Conservation (phyloP, 2,113 vertebrate species). For the Trichechus manatus region DNA sequence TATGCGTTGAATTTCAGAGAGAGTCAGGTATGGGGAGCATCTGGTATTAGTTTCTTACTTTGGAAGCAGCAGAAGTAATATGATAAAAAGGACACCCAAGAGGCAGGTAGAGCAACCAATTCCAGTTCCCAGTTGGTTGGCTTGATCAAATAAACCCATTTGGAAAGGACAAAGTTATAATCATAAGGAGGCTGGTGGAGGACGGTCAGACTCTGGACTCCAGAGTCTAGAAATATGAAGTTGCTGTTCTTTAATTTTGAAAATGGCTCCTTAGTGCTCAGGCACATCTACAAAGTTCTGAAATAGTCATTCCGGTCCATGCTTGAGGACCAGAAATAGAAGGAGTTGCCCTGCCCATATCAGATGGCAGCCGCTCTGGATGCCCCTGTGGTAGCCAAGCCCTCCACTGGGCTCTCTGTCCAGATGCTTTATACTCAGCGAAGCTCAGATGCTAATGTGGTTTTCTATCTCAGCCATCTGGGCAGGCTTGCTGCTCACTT, state of each 20-base stretch:
- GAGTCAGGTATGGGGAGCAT: neutral
- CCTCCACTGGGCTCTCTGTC: neutral
- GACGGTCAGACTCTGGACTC: neutral
- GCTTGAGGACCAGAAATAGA: neutral
- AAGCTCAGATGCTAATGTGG: neutral
- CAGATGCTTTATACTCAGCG: neutral
- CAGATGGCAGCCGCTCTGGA: too few relatives aligned
- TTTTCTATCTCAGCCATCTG: neutral
- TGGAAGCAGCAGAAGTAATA: neutral
- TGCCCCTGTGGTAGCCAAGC: neutral
- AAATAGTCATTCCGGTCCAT: neutral
- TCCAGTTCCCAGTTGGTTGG: neutral
- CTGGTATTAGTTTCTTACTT: neutral
- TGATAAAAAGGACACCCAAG: neutral
- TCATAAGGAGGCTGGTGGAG: neutral
- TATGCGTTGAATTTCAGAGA: neutral
- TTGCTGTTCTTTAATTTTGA: neutral
- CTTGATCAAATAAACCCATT: neutral
- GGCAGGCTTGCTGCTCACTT: neutral
- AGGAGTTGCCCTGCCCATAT: neutral
- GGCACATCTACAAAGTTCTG: neutral
- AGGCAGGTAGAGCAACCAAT: neutral
- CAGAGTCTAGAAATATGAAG: neutral
- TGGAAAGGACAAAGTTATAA: neutral
- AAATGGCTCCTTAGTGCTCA: neutral